These are phyloP conservation scores for Drosophila sproati DNA, from an alignment of 1,140 invertebrate genomes.

Conservation along the genomic window DNA sequence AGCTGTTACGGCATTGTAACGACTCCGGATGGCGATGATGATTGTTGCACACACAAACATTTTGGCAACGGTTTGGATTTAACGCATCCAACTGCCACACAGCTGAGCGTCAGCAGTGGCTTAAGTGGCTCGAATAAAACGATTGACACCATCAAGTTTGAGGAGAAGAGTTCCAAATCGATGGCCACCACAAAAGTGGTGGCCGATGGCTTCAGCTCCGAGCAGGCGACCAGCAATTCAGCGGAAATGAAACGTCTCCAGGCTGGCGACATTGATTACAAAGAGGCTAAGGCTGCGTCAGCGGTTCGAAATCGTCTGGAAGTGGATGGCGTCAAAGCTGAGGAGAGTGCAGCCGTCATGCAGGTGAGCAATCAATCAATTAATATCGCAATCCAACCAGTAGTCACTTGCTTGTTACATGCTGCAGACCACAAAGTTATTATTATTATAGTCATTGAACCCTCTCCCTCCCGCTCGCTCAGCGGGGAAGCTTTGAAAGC, in stretches of 20 bases:
- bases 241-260: constrained; percentile 92
- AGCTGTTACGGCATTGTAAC: constrained; percentile 88
- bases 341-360: constrained; percentile 90
- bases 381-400: constrained; percentile 20
- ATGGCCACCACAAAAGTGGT: constrained; percentile 92
- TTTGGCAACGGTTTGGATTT: constrained; percentile 69
- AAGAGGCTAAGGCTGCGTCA: constrained; percentile 88
- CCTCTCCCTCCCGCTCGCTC: background rate
- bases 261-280: constrained; percentile 90
- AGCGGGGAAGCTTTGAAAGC: constrained; percentile 16
- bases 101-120: constrained; percentile 62
- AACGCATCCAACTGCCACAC: constrained; percentile 58
- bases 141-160: constrained; percentile 90
- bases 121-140: constrained; percentile 76
- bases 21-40: constrained; percentile 91
- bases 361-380: constrained; percentile 86
- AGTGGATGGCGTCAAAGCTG: constrained; percentile 90
- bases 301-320: constrained; percentile 88
- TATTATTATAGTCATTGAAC: constrained; percentile 21
- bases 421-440: background rate
- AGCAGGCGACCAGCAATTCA: constrained; percentile 89
- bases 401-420: constrained; percentile 32
- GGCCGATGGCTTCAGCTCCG: constrained; percentile 92
- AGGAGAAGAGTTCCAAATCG: constrained; percentile 91
- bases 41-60: constrained; percentile 84